Percentiles rank a stretch among this genome's conserved stretches.
These are phyloP conservation scores for Molanna angustata DNA, from an alignment of 2,888 invertebrate species.

Conservation along the genomic window DNA sequence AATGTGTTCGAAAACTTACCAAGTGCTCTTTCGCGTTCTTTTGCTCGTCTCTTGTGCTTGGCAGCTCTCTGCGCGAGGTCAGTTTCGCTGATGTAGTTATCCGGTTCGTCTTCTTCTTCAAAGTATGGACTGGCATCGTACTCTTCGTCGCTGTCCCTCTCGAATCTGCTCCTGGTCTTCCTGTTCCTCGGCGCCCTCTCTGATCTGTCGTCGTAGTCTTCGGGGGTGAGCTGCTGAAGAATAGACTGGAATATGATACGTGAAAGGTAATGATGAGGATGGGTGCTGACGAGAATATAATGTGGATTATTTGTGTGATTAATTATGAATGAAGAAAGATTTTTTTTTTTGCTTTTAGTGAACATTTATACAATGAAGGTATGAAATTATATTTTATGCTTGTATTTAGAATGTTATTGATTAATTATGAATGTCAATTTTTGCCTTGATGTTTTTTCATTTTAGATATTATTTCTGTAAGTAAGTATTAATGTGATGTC, in stretches of 20 bases:
- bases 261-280: too few species aligned
- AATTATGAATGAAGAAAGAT: too few species aligned
- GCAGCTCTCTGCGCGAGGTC: slow-evolving; percentile 30
- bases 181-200: slow-evolving; percentile 9
- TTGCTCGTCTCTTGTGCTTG: slow-evolving; percentile 26
- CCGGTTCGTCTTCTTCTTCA: slow-evolving; percentile 24
- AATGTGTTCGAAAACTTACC: slow-evolving; percentile 21
- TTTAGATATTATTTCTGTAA: too few species aligned
- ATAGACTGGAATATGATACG: slow-evolving; percentile 15
- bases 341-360: too few species aligned
- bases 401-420: too few species aligned
- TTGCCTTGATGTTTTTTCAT: too few species aligned
- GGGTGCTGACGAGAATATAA: too few species aligned
- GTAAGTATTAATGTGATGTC: too few species aligned
- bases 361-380: too few species aligned
- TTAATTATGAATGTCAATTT: too few species aligned
- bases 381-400: too few species aligned
- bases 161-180: slow-evolving; percentile 13
- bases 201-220: slow-evolving; percentile 8
- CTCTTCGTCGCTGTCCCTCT: slow-evolving; percentile 24
- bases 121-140: slow-evolving; percentile 22
- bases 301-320: too few species aligned
- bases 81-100: slow-evolving; percentile 32
- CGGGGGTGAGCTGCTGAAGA: slow-evolving; percentile 19
- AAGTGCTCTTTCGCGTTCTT: slow-evolving; percentile 23